phyloP scores from a whole-genome alignment of 2,797 vertebrate genomes.

The Chanos chanos region DNA sequence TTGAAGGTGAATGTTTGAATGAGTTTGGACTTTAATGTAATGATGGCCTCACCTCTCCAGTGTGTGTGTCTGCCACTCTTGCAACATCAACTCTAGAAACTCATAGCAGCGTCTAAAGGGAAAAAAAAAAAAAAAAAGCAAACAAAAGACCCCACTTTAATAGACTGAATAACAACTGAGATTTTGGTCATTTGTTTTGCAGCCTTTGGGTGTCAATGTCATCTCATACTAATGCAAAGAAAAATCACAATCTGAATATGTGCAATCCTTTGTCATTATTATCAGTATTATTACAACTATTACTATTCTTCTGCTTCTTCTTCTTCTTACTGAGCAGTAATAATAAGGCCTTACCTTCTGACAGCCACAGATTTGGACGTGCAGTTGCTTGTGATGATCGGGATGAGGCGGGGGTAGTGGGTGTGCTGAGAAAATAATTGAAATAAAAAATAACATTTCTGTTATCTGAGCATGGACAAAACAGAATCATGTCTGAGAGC shows the following conservation, averaged over 20 bases:
- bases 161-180: no score
- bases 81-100: slow-evolving; percentile 93
- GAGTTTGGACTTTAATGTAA: not conserved
- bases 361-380: slow-evolving; percentile 94
- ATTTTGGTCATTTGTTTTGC: no score
- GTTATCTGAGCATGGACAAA: not conserved
- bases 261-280: no score
- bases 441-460: no score
- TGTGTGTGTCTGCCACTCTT: slow-evolving; percentile 93
- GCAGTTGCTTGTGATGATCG: slow-evolving; percentile 97
- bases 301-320: no score
- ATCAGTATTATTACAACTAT: no score
- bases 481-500: not conserved
- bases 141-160: not conserved
- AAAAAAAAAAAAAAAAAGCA: not conserved
- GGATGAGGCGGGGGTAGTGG: slow-evolving; percentile 93
- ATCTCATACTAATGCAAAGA: no score
- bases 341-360: slow-evolving; percentile 82
- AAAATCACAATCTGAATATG: no score
- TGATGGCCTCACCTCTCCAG: slow-evolving; percentile 82
- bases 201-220: no score
- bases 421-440: slow-evolving; percentile 75
- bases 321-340: no score
- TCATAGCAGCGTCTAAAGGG: slow-evolving; percentile 87
- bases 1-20: no score